Conservation (phyloP, 2,113 vertebrate species). For the Spilogale gracilis region DNA sequence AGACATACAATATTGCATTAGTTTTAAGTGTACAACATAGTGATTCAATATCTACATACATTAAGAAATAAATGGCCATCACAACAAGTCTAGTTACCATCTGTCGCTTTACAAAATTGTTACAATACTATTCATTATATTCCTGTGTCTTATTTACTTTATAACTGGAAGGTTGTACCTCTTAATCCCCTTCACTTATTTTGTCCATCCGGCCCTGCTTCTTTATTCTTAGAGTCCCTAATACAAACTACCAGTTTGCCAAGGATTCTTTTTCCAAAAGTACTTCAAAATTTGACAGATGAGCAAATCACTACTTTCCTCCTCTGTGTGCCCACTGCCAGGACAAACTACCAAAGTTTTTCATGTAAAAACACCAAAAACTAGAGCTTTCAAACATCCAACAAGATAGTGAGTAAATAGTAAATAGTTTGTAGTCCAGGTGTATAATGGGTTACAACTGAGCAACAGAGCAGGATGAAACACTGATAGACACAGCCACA, state of each 20-base stretch:
- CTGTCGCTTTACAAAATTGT: not conserved
- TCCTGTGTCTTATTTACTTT: not conserved
- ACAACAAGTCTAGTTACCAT: not conserved
- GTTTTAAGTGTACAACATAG: not conserved
- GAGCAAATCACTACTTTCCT: constrained; percentile 52
- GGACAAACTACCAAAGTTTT: constrained; percentile 16
- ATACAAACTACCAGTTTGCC: not conserved
- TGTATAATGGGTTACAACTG: not conserved
- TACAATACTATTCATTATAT: not conserved
- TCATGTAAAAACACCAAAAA: constrained; percentile 37
- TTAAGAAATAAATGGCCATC: not conserved
- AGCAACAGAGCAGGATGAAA: not conserved
- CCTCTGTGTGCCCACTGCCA: constrained; percentile 8
- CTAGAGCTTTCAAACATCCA: not conserved
- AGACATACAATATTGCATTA: not conserved
- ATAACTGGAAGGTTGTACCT: not conserved
- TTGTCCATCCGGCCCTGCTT: not conserved
- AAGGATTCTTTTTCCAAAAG: constrained; percentile 50
- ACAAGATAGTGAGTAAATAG: not conserved
- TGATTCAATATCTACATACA: not conserved
- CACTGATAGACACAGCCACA: not conserved
- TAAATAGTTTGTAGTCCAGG: not conserved
- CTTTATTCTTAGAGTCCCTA: constrained; percentile 27
- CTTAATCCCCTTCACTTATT: not conserved
- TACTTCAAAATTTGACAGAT: constrained; percentile 58